Percentiles rank a stretch among this genome's conserved stretches.
These are phyloP conservation scores for Ochropacha duplaris DNA, from an alignment of 2,888 invertebrate species.

Conservation along the genomic window DNA sequence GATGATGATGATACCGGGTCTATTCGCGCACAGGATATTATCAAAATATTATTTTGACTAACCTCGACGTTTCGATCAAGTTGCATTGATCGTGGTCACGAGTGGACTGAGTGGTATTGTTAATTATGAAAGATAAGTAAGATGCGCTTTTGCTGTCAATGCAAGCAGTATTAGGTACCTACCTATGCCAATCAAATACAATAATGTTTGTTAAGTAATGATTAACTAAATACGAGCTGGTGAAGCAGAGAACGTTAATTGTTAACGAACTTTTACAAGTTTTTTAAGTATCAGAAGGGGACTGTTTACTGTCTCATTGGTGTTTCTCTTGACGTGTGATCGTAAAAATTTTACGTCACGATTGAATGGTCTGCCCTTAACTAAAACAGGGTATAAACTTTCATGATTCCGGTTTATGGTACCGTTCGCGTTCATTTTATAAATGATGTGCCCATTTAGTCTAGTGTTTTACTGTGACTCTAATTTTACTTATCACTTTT, in stretches of 20 bases:
- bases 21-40: no score
- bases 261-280: constrained; percentile 77
- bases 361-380: constrained; percentile 79
- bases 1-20: no score
- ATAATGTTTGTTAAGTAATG: no score
- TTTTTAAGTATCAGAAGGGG: constrained; percentile 67
- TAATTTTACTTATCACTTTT: constrained; percentile 29
- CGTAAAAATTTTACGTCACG: constrained; percentile 79
- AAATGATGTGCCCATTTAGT: constrained; percentile 69
- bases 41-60: no score
- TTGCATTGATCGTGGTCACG: no score
- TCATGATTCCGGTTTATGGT: constrained; percentile 77
- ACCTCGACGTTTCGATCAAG: no score
- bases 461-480: constrained; percentile 42
- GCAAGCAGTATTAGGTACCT: no score
- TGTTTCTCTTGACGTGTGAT: constrained; percentile 80
- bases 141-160: no score
- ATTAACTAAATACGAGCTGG: constrained; percentile 20
- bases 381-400: constrained; percentile 80
- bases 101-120: no score
- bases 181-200: no score
- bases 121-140: no score
- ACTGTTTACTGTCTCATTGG: constrained; percentile 79
- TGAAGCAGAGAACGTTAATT: constrained; percentile 60
- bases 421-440: constrained; percentile 79